Percentiles rank a stretch among this genome's conserved stretches.
Evolutionary conservation across 2,113 vertebrate genomes (phyloP).

Genomic region (Odocoileus virginianus): DNA sequence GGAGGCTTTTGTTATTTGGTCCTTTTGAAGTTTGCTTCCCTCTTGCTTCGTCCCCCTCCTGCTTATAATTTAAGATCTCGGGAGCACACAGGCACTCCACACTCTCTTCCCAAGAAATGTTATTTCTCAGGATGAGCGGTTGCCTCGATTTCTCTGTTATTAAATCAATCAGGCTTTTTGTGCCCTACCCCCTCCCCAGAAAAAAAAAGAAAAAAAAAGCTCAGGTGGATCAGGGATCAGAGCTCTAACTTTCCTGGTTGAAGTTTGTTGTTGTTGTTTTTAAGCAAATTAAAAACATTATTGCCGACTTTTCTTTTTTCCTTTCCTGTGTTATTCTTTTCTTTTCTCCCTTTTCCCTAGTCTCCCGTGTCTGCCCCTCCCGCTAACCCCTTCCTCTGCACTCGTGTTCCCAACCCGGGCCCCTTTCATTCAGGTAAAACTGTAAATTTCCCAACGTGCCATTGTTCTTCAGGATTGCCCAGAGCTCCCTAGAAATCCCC

Average conservation of each 20-base stretch:
- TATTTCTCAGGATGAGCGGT: constrained; percentile 73
- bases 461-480: constrained; percentile 77
- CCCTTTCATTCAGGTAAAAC: constrained; percentile 82
- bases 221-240: constrained; percentile 81
- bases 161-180: constrained; percentile 74
- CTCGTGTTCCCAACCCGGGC: constrained; percentile 34
- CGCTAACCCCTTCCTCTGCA: neutral
- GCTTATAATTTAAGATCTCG: constrained; percentile 76
- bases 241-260: constrained; percentile 73
- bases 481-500: constrained; percentile 71
- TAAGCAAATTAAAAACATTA: constrained; percentile 14
- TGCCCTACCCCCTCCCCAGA: neutral
- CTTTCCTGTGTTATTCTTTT: constrained; percentile 6
- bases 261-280: constrained; percentile 28
- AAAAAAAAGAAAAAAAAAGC: constrained; percentile 34
- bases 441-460: constrained; percentile 79
- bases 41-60: constrained; percentile 30
- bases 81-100: constrained; percentile 56
- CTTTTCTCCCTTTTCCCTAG: constrained; percentile 18
- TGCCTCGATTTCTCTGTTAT: constrained; percentile 70
- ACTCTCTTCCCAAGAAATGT: constrained; percentile 69
- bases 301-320: neutral
- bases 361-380: neutral
- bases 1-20: constrained; percentile 74
- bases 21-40: constrained; percentile 75